A percentile compares a stretch with the other conserved stretches of the same genome.
Conservation (phyloP, 1,140 invertebrate species). For the Drosophila watanabei region DNA sequence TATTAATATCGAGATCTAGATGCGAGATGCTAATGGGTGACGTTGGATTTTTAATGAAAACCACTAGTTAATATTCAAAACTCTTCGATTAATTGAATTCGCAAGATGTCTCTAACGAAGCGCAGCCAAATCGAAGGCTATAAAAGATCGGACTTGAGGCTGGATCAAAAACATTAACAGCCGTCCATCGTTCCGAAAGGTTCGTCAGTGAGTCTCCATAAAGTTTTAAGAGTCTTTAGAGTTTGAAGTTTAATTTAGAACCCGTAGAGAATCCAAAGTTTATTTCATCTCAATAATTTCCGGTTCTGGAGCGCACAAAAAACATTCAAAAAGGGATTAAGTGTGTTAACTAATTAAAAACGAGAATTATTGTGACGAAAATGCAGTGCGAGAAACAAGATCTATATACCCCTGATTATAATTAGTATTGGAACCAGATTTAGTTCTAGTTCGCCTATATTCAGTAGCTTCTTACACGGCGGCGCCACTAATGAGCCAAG, state of each 20-base stretch:
- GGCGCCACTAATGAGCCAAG: constrained; percentile 37
- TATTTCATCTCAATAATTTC: constrained; percentile 18
- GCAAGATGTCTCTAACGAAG: constrained; percentile 8
- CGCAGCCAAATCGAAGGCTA: background rate
- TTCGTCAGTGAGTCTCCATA: background rate
- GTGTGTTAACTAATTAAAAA: constrained; percentile 37
- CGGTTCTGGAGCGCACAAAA: constrained; percentile 16
- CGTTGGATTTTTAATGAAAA: constrained; percentile 3
- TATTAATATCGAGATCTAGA: background rate
- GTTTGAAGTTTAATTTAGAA: background rate
- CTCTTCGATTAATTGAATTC: constrained; percentile 8
- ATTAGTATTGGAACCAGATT: constrained; percentile 11
- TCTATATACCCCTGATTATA: constrained; percentile 5
- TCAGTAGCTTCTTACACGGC: constrained; percentile 26
- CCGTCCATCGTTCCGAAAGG: constrained; percentile 6
- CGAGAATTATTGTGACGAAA: constrained; percentile 13
- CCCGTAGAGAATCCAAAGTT: background rate
- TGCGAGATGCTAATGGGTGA: constrained; percentile 12
- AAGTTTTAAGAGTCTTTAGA: background rate
- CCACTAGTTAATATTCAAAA: constrained; percentile 4
- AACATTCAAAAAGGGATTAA: constrained; percentile 27
- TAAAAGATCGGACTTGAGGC: constrained; percentile 7
- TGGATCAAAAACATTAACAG: background rate
- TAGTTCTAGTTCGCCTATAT: constrained; percentile 16
- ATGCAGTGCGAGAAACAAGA: constrained; percentile 5